Percentiles rank a stretch among this genome's conserved stretches.
Evolutionary conservation across 2,888 invertebrate species (phyloP).

Genomic region (Calliopum simillimum): DNA sequence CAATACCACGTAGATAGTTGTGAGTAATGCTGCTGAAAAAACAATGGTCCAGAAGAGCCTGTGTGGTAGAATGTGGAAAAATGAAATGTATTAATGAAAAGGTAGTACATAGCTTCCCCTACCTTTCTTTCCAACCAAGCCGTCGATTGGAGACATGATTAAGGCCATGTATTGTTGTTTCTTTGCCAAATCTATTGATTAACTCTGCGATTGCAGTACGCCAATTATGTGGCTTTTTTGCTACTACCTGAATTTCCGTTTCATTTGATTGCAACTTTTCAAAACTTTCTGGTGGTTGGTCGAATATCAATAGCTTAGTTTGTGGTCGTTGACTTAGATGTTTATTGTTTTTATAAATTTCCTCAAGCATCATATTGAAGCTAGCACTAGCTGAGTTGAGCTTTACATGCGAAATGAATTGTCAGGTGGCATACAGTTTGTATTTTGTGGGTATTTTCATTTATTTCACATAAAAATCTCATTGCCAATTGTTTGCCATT

Average conservation of each 20-base stretch:
- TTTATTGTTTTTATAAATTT: constrained; percentile 18
- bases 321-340: neutral
- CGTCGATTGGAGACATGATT: neutral
- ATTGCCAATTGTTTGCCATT: too few species aligned
- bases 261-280: neutral
- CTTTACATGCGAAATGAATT: too few species aligned
- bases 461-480: too few species aligned
- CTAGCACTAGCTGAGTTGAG: too few species aligned
- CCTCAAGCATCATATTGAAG: neutral
- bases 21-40: constrained; percentile 49
- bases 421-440: too few species aligned
- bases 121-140: constrained; percentile 17
- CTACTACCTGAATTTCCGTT: neutral
- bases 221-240: neutral
- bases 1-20: constrained; percentile 53
- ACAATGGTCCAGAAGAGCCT: constrained; percentile 57
- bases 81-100: neutral
- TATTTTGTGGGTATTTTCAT: too few species aligned
- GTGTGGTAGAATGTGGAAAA: neutral
- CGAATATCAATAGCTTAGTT: neutral
- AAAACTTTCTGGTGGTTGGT: neutral
- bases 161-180: constrained; percentile 34
- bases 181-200: constrained; percentile 4
- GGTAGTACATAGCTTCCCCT: neutral
- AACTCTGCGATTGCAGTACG: constrained; percentile 7